Base-by-base conservation (phyloP, 1,140 invertebrate species). In the Tetramorium parvispinum region DNA sequence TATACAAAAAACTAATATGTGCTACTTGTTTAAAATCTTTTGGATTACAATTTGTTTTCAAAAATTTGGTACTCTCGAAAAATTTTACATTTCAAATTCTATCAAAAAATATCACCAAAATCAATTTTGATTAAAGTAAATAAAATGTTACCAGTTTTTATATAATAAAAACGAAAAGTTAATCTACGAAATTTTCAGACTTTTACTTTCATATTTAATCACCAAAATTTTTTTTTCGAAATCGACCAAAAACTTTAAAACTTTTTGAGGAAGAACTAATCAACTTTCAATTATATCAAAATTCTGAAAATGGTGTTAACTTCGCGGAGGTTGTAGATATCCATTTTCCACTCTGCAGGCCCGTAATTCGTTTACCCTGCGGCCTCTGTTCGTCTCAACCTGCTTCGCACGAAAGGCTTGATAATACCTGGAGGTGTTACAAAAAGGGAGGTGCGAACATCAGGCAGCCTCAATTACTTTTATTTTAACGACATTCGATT, bases 361-460 rank as follows among this genome's bases (percentile, higher is more conserved):
- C 46, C 63, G 21, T 81, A 81, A 81, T 81, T 81, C 63, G 77
- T 70, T 81, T 63, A 81, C 77, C 77, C 49, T 43, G 65, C 65
- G 78, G 78, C 78, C 66, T 70, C 65, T 18, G 21, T 16, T 43
- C 78, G 16, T 71, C 78, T 51, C 63, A 53, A 81, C 63, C 63
- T 21, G 77, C 32, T 70, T 68, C 63, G 46, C 63, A 70, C 70
- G 77, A 70, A 53, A 81, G 46, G 10, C 49, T 55, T 81, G 63
- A 81, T 81, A 70, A 11, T 53, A 59, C 43, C 78, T 55, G 65
- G 32, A 70, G 49, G 65, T 40, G 24, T 10, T 43, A 49, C 49
- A 53, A 81, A 81, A 79, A 81, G 40, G 46, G 46, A 81, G 37
- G 78, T 81, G 78, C 78, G 21, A 71, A 70, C 49, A 70, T 81